Percentiles rank a stretch among this genome's conserved stretches.
Evolutionary conservation across 2,113 vertebrate species (phyloP).

Genomic region (human): DNA sequence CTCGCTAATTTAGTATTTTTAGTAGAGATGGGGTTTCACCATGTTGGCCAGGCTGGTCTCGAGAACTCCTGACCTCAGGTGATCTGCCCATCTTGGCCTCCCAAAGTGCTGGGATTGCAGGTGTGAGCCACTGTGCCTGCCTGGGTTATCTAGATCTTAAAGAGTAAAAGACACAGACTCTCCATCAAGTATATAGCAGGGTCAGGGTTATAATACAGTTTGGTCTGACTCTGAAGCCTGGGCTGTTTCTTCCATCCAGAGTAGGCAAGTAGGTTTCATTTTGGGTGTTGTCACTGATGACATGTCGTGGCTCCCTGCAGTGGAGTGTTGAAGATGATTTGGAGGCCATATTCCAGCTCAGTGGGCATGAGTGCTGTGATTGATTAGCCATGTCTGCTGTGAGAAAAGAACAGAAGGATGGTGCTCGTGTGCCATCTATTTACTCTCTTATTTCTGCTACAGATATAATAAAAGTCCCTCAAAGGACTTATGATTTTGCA

Average conservation of each 20-base stretch:
- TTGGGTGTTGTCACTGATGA: background rate
- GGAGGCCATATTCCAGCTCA: background rate
- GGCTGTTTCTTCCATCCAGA: background rate
- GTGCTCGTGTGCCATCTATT: background rate
- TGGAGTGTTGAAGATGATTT: background rate
- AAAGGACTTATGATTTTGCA: conserved; percentile 17
- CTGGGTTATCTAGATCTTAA: background rate
- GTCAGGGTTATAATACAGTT: background rate
- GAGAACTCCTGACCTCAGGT: no score
- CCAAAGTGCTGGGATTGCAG: no score
- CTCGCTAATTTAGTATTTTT: no score
- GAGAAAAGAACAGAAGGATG: background rate
- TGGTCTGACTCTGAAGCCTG: background rate
- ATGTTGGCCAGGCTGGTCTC: no score
- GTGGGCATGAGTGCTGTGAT: background rate
- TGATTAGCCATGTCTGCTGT: background rate
- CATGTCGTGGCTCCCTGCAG: background rate
- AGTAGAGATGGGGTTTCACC: no score
- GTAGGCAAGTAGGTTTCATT: background rate
- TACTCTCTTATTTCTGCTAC: background rate
- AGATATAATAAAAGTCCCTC: background rate
- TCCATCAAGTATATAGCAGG: background rate
- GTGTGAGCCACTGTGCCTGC: no score
- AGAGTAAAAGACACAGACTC: background rate
- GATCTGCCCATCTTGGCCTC: no score